phyloP scores from a whole-genome alignment of 92 coral and sea anemone species.

The Zoanthus solanderi region DNA sequence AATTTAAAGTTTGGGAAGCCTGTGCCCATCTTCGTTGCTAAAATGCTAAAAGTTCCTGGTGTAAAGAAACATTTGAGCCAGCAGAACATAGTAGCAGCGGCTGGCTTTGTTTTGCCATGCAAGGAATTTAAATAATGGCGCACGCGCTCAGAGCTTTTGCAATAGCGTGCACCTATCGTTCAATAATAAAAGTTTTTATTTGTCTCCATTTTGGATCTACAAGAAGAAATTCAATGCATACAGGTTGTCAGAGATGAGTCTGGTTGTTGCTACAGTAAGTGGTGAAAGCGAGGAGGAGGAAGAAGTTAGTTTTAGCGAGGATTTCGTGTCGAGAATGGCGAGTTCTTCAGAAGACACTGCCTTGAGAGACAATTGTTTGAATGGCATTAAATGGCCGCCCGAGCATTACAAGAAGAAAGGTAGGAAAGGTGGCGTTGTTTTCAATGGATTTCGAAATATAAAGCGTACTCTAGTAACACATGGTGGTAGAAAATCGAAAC shows the following conservation, averaged over 20 bases:
- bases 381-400: conserved; percentile 99
- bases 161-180: conserved; percentile 97
- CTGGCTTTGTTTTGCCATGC: conserved; percentile 76
- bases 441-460: conserved; percentile 84
- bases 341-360: conserved; percentile 80
- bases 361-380: conserved; percentile 95
- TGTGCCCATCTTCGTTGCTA: too few species aligned
- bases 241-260: conserved; percentile 70
- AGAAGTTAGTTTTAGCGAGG: conserved; percentile 65
- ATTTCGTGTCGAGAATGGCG: conserved; percentile 64
- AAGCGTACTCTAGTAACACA: conserved; percentile 82
- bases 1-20: too few species aligned
- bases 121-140: conserved; percentile 99
- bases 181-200: conserved; percentile 87
- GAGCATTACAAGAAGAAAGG: conserved; percentile 87
- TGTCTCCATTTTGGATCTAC: conserved; percentile 65
- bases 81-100: conserved; percentile 66
- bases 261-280: conserved; percentile 74
- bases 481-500: conserved; percentile 90
- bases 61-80: neutral
- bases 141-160: conserved; percentile 88
- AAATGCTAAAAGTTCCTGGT: too few species aligned
- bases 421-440: conserved; percentile 67
- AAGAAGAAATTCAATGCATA: conserved; percentile 74
- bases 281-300: conserved; percentile 75